phyloP scores from a whole-genome alignment of 2,888 invertebrate species.

The Phytoseiulus persimilis region DNA sequence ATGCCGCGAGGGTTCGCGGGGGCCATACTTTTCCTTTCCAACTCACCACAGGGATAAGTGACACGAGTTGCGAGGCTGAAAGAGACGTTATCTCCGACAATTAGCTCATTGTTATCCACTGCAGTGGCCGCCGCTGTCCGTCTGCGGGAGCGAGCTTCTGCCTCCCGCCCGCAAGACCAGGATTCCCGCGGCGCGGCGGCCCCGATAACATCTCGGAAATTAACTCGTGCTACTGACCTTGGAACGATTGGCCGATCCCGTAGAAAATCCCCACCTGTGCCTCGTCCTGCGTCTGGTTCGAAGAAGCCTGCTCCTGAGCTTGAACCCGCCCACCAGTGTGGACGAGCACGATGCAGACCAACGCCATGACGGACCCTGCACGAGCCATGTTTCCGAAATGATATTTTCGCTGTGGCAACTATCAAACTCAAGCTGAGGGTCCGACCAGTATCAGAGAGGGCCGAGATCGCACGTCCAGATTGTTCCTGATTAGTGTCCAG shows the following conservation, averaged over 20 bases:
- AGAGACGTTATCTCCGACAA: not conserved
- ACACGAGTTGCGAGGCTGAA: slow-evolving; percentile 18
- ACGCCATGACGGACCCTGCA: not conserved
- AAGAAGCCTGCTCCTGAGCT: not conserved
- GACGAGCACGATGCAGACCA: not conserved
- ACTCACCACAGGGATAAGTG: not conserved
- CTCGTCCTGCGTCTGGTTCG: not conserved
- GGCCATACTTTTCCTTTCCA: not conserved
- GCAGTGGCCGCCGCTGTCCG: not conserved
- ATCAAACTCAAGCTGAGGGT: too few species aligned
- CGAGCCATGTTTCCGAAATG: not conserved
- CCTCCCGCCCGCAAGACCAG: too few species aligned
- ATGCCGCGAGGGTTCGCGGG: not conserved
- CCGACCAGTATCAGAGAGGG: not conserved
- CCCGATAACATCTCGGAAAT: too few species aligned
- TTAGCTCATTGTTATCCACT: not conserved
- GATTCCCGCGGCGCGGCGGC: too few species aligned
- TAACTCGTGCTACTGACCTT: too few species aligned
- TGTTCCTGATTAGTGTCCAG: not conserved
- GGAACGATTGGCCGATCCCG: slow-evolving; percentile 14
- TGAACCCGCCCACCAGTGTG: not conserved
- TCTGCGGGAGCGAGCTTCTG: too few species aligned
- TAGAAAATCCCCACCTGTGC: slow-evolving; percentile 6
- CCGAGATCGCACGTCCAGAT: not conserved
- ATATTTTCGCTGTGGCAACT: too few species aligned